Conservation (phyloP, 2,113 vertebrate species). For the Gasterosteus aculeatus region DNA sequence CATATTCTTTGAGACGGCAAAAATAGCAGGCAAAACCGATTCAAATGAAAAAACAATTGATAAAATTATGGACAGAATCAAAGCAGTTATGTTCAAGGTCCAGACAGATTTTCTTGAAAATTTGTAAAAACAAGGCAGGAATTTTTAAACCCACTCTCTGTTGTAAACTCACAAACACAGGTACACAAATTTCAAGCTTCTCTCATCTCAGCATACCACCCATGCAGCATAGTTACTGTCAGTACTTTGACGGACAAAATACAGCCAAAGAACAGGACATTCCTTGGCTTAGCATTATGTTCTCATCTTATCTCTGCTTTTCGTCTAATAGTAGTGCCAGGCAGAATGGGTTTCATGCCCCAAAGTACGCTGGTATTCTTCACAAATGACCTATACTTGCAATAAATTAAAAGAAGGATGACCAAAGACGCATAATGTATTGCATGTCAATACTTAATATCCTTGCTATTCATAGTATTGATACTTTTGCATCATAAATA, state of each 20-base stretch:
- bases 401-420: background rate
- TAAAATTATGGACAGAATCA: background rate
- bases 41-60: no score
- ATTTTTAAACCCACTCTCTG: constrained; percentile 19
- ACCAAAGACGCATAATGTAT: background rate
- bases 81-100: background rate
- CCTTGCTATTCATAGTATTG: background rate
- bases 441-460: background rate
- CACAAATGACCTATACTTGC: background rate
- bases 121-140: background rate
- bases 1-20: background rate
- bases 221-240: constrained; percentile 53
- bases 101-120: background rate
- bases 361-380: background rate
- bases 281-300: constrained; percentile 43
- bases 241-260: constrained; percentile 38
- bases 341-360: constrained; percentile 17
- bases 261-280: constrained; percentile 47
- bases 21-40: no score
- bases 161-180: constrained; percentile 55
- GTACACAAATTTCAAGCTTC: constrained; percentile 53
- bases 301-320: constrained; percentile 17
- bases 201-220: constrained; percentile 36
- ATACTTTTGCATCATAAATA: background rate
- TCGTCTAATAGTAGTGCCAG: constrained; percentile 30